These are phyloP conservation scores for Eupithecia subfuscata DNA, from an alignment of 2,888 invertebrate species.

Conservation along the genomic window DNA sequence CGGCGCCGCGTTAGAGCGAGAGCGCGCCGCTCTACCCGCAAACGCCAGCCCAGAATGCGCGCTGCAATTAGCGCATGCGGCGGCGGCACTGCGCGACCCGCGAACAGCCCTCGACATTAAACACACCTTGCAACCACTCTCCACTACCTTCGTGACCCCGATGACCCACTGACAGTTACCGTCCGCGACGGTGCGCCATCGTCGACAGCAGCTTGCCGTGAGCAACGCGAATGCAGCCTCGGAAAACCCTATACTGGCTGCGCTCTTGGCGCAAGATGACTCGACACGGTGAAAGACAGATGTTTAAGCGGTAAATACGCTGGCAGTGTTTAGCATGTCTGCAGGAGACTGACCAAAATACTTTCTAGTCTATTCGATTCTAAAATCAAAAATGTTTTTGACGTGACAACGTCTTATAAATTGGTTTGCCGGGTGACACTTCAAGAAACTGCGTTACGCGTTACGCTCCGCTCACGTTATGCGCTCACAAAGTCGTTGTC, in stretches of 20 bases:
- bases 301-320: neutral
- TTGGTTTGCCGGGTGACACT: no score
- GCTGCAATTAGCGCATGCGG: conserved; percentile 94
- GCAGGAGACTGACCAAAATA: neutral
- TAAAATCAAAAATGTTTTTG: neutral
- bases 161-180: conserved; percentile 51
- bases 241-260: conserved; percentile 39
- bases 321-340: neutral
- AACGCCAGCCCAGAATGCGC: conserved; percentile 93
- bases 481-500: no score
- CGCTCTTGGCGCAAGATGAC: conserved; percentile 29
- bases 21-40: conserved; percentile 91
- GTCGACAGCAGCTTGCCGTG: neutral
- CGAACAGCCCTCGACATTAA: conserved; percentile 81
- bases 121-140: conserved; percentile 70
- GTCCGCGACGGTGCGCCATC: conserved; percentile 10
- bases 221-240: conserved; percentile 10
- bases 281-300: neutral
- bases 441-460: no score
- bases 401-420: no score
- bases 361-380: neutral
- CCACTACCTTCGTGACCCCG: conserved; percentile 61
- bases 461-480: no score
- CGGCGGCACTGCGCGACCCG: conserved; percentile 90
- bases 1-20: conserved; percentile 94